A percentile compares a stretch with the other conserved stretches of the same genome.
Evolutionary conservation across 2,113 vertebrate genomes (phyloP).

Genomic region (Nothocercus julius): DNA sequence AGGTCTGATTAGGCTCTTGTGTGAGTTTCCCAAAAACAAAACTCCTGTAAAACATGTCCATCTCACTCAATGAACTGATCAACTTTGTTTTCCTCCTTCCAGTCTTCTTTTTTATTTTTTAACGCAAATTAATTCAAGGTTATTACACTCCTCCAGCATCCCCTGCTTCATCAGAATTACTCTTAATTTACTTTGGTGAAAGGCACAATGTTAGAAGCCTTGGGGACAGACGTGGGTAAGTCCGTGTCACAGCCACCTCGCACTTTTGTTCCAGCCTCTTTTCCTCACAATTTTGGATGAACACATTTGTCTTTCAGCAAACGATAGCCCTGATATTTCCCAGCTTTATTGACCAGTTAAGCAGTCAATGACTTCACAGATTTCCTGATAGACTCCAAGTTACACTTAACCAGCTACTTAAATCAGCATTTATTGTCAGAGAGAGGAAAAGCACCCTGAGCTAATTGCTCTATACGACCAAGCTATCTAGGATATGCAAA

Average conservation of each 20-base stretch:
- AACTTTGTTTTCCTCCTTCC: background rate
- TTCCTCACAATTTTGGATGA: background rate
- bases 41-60: background rate
- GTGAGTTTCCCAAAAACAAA: background rate
- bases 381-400: background rate
- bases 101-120: background rate
- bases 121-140: slow-evolving; percentile 47
- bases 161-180: slow-evolving; percentile 7
- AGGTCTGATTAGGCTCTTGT: background rate
- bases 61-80: background rate
- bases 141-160: slow-evolving; percentile 28
- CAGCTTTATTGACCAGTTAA: background rate
- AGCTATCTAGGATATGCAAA: background rate
- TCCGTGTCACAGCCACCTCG: background rate
- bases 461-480: background rate
- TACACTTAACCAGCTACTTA: background rate
- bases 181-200: slow-evolving; percentile 44
- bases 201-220: background rate
- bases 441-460: background rate
- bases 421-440: background rate
- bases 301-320: slow-evolving; percentile 13
- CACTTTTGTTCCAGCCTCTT: background rate
- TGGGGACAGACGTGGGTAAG: background rate
- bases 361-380: background rate
- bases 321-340: background rate